These are phyloP conservation scores for Andricus quercusramuli DNA, from an alignment of 2,888 invertebrate genomes.

Conservation along the genomic window DNA sequence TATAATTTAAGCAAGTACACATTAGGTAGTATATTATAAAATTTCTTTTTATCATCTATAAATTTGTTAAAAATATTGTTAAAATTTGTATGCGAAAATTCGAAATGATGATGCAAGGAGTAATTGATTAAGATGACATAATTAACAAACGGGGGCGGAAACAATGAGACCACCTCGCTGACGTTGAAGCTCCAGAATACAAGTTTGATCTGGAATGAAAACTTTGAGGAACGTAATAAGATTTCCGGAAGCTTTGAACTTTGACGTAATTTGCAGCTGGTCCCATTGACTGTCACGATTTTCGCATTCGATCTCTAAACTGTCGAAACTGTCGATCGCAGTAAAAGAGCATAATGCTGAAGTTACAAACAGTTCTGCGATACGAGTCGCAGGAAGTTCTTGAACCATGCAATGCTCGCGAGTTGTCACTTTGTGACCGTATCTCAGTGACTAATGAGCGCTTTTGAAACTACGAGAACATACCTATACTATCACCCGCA, in stretches of 20 bases:
- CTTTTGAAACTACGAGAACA: conserved; percentile 66
- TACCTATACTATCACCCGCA: conserved; percentile 39
- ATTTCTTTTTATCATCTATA: no score
- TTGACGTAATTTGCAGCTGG: conserved; percentile 68
- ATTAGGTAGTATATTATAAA: no score
- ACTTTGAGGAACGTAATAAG: conserved; percentile 27
- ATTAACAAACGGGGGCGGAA: not conserved
- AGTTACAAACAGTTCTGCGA: conserved; percentile 71
- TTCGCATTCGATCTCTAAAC: conserved; percentile 70
- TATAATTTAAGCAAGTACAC: no score
- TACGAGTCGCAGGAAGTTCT: conserved; percentile 72
- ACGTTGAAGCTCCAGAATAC: conserved; percentile 19
- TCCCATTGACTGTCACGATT: conserved; percentile 58
- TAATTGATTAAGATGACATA: not conserved
- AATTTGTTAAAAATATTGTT: not conserved
- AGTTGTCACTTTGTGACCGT: conserved; percentile 72
- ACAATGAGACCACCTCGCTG: not conserved
- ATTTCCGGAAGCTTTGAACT: conserved; percentile 58
- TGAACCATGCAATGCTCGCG: conserved; percentile 65
- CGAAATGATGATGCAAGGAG: not conserved
- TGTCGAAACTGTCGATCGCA: conserved; percentile 74
- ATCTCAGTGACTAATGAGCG: conserved; percentile 74
- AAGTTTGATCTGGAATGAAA: conserved; percentile 37
- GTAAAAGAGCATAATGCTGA: conserved; percentile 74
- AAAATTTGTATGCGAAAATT: not conserved